Evolutionary conservation across 2,888 invertebrate genomes (phyloP).

Genomic region (Dendrolimus pini): DNA sequence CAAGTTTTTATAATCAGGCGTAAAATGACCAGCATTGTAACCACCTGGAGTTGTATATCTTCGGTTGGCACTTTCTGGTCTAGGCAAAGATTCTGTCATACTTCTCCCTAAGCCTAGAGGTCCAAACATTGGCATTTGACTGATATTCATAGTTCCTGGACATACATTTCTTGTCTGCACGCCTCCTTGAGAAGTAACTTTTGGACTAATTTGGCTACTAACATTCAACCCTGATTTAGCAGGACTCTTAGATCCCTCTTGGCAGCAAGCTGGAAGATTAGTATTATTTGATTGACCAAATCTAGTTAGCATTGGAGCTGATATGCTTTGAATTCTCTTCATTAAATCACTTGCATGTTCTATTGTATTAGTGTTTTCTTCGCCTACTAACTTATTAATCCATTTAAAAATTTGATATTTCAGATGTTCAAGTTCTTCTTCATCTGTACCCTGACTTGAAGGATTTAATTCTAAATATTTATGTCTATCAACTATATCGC

Average conservation of each 20-base stretch:
- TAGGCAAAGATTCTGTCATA: constrained; percentile 5
- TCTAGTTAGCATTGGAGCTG: constrained; percentile 26
- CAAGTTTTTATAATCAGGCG: not conserved
- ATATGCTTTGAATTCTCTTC: constrained; percentile 33
- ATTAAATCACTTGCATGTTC: constrained; percentile 37
- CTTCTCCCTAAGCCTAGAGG: constrained; percentile 4
- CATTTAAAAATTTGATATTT: constrained; percentile 59
- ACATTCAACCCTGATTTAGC: not conserved
- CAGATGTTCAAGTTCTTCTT: constrained; percentile 45
- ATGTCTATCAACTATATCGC: constrained; percentile 47
- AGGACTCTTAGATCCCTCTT: not conserved
- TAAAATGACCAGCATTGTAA: not conserved
- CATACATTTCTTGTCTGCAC: not conserved
- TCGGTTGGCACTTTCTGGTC: constrained; percentile 2
- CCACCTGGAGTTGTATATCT: constrained; percentile 7
- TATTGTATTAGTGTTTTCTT: constrained; percentile 31
- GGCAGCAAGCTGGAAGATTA: not conserved
- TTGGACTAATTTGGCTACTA: too few relatives aligned
- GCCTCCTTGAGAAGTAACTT: not conserved
- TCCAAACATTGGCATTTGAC: constrained; percentile 1
- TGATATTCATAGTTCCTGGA: not conserved
- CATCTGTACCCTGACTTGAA: constrained; percentile 16
- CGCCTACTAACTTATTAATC: constrained; percentile 42
- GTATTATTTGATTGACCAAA: constrained; percentile 1
- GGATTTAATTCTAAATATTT: constrained; percentile 44